Evolutionary conservation across 2,113 vertebrate species (phyloP).

Genomic region (Ondatra zibethicus): DNA sequence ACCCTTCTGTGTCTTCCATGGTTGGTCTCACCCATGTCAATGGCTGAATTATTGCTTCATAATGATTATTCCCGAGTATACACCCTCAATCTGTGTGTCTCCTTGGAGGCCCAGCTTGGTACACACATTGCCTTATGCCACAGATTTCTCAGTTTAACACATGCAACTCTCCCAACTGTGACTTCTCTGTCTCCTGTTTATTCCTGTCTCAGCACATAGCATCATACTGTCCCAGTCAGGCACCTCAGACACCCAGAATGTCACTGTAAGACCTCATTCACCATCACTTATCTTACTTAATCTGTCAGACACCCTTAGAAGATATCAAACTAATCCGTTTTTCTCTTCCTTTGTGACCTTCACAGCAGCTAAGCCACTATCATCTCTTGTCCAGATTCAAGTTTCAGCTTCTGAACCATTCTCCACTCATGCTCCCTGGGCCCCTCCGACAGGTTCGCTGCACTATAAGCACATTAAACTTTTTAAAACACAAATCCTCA

Average conservation of each 20-base stretch:
- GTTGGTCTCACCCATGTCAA: not conserved
- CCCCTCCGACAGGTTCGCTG: not conserved
- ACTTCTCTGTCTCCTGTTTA: not conserved
- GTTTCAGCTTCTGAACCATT: not conserved
- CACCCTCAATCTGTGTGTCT: not conserved
- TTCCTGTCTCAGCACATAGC: not conserved
- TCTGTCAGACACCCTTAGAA: not conserved
- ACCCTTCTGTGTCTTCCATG: not conserved
- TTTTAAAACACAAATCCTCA: not conserved
- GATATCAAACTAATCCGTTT: not conserved
- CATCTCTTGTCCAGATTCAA: not conserved
- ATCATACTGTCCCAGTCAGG: not conserved
- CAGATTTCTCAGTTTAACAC: not conserved
- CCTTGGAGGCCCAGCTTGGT: not conserved
- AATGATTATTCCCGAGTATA: not conserved
- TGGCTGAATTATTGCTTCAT: not conserved
- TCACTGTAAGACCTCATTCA: not conserved
- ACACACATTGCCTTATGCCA: not conserved
- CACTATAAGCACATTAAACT: not conserved
- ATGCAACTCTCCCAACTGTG: not conserved
- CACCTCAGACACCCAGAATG: not conserved
- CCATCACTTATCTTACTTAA: not conserved
- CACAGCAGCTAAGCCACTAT: not conserved
- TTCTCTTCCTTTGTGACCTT: not conserved
- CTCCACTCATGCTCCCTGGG: not conserved